phyloP scores from a whole-genome alignment of 2,888 invertebrate genomes.

The Eutolmus rufibarbis region DNA sequence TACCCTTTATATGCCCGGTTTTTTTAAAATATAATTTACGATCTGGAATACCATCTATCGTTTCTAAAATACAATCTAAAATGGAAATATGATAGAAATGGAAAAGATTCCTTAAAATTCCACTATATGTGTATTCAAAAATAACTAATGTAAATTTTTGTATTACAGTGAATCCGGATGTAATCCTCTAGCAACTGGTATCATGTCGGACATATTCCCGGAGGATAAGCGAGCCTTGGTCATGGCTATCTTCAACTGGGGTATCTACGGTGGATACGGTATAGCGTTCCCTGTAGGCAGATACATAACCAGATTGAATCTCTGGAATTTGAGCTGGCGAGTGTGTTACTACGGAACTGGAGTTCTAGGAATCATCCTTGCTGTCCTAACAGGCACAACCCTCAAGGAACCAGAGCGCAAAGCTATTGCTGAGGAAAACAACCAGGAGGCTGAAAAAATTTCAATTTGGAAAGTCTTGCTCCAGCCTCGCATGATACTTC shows the following conservation, averaged over 20 bases:
- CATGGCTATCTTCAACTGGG: constrained; percentile 94
- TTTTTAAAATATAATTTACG: too few species aligned
- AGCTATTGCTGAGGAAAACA: constrained; percentile 73
- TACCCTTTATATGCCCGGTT: too few species aligned
- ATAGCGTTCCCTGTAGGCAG: constrained; percentile 91
- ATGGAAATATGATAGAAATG: too few species aligned
- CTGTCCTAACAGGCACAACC: constrained; percentile 75
- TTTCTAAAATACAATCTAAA: too few species aligned
- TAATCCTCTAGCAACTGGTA: constrained; percentile 85
- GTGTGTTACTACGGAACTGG: constrained; percentile 83
- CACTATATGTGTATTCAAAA: neutral
- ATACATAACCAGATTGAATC: constrained; percentile 77
- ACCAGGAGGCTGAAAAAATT: constrained; percentile 65
- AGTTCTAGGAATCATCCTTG: constrained; percentile 75
- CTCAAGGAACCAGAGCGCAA: constrained; percentile 79
- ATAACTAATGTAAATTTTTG: neutral
- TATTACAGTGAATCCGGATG: constrained; percentile 80
- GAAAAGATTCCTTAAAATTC: neutral
- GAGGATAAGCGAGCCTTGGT: constrained; percentile 85
- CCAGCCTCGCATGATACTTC: constrained; percentile 79
- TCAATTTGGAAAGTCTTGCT: constrained; percentile 79
- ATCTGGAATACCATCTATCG: too few species aligned
- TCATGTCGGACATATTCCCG: constrained; percentile 81
- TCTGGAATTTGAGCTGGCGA: constrained; percentile 83
- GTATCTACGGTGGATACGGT: constrained; percentile 93